Evolutionary conservation across 1,140 invertebrate species (phyloP).

Genomic region (Cydia amplana): DNA sequence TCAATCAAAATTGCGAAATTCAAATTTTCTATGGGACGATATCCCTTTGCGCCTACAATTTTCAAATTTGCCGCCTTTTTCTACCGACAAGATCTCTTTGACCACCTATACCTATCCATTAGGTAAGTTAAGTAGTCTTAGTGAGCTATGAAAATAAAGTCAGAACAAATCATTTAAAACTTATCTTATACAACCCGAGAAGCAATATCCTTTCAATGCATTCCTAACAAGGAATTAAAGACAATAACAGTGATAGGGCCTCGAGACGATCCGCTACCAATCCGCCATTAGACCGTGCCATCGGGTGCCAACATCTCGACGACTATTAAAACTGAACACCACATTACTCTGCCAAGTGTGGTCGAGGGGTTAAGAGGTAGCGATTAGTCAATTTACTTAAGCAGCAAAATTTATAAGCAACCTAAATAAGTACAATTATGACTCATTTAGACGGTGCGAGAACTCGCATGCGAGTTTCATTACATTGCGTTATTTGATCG

Average conservation of each 20-base stretch:
- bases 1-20: too few species aligned
- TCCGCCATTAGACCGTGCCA: conserved; percentile 40
- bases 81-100: too few species aligned
- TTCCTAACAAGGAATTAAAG: conserved; percentile 22
- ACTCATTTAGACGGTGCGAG: too few species aligned
- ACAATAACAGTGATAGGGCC: neutral
- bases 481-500: too few species aligned
- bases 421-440: too few species aligned
- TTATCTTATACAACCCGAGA: neutral
- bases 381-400: neutral
- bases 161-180: neutral
- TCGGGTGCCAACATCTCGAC: conserved; percentile 53
- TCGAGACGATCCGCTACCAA: conserved; percentile 36
- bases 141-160: neutral
- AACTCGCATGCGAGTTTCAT: too few species aligned
- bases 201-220: conserved; percentile 10
- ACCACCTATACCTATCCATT: too few species aligned
- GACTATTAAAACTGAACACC: conserved; percentile 63
- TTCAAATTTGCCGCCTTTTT: too few species aligned
- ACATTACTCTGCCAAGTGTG: conserved; percentile 48
- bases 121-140: too few species aligned
- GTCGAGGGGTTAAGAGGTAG: conserved; percentile 34
- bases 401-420: too few species aligned
- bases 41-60: too few species aligned
- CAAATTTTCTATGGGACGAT: too few species aligned